phyloP scores from a whole-genome alignment of 2,113 vertebrate species.

The Pipa parva region DNA sequence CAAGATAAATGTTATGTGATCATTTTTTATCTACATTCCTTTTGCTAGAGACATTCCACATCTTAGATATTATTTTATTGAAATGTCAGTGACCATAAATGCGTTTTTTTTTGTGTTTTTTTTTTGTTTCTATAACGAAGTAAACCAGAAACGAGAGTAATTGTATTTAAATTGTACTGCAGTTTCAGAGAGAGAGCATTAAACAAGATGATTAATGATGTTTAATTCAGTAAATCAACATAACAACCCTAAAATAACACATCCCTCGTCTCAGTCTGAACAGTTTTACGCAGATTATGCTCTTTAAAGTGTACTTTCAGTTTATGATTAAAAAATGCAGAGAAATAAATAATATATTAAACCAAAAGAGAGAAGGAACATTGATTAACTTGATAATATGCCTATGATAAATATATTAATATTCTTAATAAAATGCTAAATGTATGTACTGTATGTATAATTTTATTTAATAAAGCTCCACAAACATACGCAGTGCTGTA shows the following conservation, averaged over 20 bases:
- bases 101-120: conserved; percentile 1
- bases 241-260: conserved; percentile 1
- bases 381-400: too few relatives aligned
- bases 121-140: background rate
- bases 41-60: background rate
- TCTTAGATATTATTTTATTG: background rate
- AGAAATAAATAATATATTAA: too few relatives aligned
- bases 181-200: background rate
- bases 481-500: too few relatives aligned
- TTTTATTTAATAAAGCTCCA: too few relatives aligned
- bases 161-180: background rate
- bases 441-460: too few relatives aligned
- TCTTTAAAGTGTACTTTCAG: background rate
- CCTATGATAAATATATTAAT: too few relatives aligned
- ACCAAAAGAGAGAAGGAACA: too few relatives aligned
- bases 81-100: conserved; percentile 5
- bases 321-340: background rate
- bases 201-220: conserved; percentile 17
- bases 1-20: background rate
- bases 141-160: conserved; percentile 2
- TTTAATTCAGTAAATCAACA: conserved; percentile 9
- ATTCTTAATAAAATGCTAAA: too few relatives aligned
- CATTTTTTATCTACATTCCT: background rate
- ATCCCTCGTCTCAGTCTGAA: conserved; percentile 20
- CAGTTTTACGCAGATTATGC: conserved; percentile 2